Conservation (phyloP, 2,797 vertebrate genomes). For the Danio kyathit region DNA sequence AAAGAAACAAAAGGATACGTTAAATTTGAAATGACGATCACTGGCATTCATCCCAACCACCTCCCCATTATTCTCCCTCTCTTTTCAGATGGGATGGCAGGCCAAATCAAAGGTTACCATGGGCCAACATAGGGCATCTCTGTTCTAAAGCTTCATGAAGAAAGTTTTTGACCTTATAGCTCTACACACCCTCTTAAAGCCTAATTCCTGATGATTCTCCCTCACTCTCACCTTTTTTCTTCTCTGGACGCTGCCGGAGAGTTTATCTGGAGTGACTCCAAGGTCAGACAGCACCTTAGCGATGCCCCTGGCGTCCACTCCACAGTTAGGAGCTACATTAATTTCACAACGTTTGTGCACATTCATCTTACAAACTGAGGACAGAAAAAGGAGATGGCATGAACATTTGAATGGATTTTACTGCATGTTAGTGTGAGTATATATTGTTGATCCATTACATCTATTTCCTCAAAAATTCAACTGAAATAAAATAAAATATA, state of each 20-base stretch:
- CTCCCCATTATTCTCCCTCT: too few relatives aligned
- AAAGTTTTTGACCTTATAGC: slow-evolving; percentile 8
- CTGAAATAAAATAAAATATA: too few relatives aligned
- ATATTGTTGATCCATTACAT: too few relatives aligned
- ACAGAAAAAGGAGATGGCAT: slow-evolving; percentile 22
- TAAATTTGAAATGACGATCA: too few relatives aligned
- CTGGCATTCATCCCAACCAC: too few relatives aligned
- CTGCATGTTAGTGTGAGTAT: not conserved
- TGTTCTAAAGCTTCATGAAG: not conserved
- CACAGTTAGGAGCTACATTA: slow-evolving; percentile 96
- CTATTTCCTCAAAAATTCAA: too few relatives aligned
- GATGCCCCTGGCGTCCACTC: slow-evolving; percentile 93
- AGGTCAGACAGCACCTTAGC: slow-evolving; percentile 96
- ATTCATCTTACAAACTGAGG: slow-evolving; percentile 95
- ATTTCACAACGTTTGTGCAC: slow-evolving; percentile 96
- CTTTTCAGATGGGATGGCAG: too few relatives aligned
- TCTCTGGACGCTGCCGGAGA: slow-evolving; percentile 90
- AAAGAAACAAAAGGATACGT: too few relatives aligned
- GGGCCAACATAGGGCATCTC: too few relatives aligned
- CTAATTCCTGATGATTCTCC: not conserved
- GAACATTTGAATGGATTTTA: not conserved
- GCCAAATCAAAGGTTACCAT: too few relatives aligned
- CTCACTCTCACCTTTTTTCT: slow-evolving; percentile 87
- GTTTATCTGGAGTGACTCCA: slow-evolving; percentile 96
- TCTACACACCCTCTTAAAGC: not conserved